A percentile compares a stretch with the other conserved stretches of the same genome.
Conservation (phyloP, 2,888 invertebrate species). For the Penaeus monodon region DNA sequence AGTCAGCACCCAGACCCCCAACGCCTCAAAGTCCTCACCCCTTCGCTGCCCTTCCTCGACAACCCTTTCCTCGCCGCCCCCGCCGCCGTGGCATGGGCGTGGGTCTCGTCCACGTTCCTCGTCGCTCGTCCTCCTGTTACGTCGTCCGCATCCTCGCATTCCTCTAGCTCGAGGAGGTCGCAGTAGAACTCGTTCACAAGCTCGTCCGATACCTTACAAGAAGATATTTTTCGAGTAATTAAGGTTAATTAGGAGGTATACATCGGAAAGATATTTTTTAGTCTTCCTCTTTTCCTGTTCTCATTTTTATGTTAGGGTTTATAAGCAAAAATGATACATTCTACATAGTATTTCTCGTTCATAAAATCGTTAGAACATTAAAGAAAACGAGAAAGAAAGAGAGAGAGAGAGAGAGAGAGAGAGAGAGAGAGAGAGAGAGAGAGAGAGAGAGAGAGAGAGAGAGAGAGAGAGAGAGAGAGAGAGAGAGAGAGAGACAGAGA, state of each 20-base stretch:
- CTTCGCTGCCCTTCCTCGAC: slow-evolving; percentile 36
- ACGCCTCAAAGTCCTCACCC: slow-evolving; percentile 19
- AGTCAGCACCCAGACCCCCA: too few relatives aligned
- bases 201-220: slow-evolving; percentile 37
- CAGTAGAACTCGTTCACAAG: slow-evolving; percentile 55
- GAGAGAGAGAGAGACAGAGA: too few relatives aligned
- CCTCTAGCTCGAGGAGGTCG: slow-evolving; percentile 45
- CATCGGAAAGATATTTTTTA: background rate
- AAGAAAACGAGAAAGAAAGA: too few relatives aligned
- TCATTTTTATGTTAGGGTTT: too few relatives aligned
- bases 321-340: too few relatives aligned
- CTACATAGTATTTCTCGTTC: too few relatives aligned
- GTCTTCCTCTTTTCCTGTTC: background rate
- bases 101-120: background rate
- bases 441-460: too few relatives aligned
- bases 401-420: too few relatives aligned
- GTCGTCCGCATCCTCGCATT: slow-evolving; percentile 11
- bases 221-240: background rate
- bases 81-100: slow-evolving; percentile 1
- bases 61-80: slow-evolving; percentile 5
- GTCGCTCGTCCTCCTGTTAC: slow-evolving; percentile 1
- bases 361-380: too few relatives aligned
- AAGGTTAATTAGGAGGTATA: background rate
- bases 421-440: too few relatives aligned
- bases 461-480: too few relatives aligned